Evolutionary conservation across 1,140 invertebrate species (phyloP).

Genomic region (Lordiphosa collinella): DNA sequence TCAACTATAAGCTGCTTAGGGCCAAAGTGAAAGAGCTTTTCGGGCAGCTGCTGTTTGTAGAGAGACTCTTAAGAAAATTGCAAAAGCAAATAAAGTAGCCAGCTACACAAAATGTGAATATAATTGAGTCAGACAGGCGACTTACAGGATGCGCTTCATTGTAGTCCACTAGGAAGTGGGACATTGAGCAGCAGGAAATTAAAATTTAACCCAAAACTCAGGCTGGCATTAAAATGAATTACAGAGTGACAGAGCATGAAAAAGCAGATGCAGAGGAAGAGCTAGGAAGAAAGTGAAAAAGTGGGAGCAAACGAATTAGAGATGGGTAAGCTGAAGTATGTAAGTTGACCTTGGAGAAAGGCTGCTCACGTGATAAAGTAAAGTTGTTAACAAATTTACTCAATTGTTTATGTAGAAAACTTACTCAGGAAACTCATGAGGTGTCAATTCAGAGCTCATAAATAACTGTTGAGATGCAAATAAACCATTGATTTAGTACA

Average conservation of each 20-base stretch:
- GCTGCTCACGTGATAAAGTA: too few relatives aligned
- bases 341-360: too few relatives aligned
- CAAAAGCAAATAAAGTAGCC: constrained; percentile 2
- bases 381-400: too few relatives aligned
- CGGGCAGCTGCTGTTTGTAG: not conserved
- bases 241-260: constrained; percentile 12
- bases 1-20: constrained; percentile 27
- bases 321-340: not conserved
- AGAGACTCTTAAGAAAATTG: too few relatives aligned
- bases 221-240: constrained; percentile 60
- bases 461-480: too few relatives aligned
- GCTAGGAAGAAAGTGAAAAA: not conserved
- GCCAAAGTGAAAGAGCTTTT: constrained; percentile 12
- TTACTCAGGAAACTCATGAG: too few relatives aligned
- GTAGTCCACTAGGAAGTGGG: constrained; percentile 36
- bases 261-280: not conserved
- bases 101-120: constrained; percentile 1
- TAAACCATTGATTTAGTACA: too few relatives aligned
- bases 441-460: too few relatives aligned
- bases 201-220: constrained; percentile 56
- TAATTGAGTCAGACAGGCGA: constrained; percentile 6
- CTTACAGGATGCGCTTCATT: constrained; percentile 1
- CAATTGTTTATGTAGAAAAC: too few relatives aligned
- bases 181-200: constrained; percentile 69
- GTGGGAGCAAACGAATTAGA: not conserved